Evolutionary conservation across 2,113 vertebrate genomes (phyloP), one percentile per base, ranked within the genome.

Genomic region (Eptesicus fuscus): DNA sequence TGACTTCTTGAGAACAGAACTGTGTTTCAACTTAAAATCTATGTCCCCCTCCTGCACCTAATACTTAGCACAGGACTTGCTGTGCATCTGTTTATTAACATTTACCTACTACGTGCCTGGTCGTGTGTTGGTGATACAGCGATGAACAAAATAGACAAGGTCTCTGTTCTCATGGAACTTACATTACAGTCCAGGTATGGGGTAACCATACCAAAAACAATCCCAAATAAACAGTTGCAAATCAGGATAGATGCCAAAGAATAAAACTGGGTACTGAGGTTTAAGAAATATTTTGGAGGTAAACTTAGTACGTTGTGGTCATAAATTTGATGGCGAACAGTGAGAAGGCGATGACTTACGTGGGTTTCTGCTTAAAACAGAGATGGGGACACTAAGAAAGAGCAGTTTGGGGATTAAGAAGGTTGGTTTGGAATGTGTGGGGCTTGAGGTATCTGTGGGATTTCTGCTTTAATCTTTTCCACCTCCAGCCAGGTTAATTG

Each of bases 221-320:
- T n/a, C 42, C 86, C 69, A 83, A 51, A 83, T 25, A 78, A 89
- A 67, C 32, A 59, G 42, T 59, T 71, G 87, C 90, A 80, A 83
- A 89, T 61, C 37, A 91, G 40, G 71, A 89, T 40, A 84, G 51
- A 90, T 71, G n/a, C 44, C 70, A 88, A 77, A 67, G 77, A 5
- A 61, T 82, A 69, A 80, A n/a, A 67, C 63, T 51, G 40, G 32
- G 22, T 47, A 25, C 32, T 77, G 47, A 65, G 44, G 44, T 42
- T 80, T 69, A 91, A 88, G 65, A 90, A 80, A 40, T 67, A 86
- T 73, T 89, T 89, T 59, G 74, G 40, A 94, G 87, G 22, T 74
- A 92, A 70, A 91, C 59, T 83, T 73, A 69, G 63, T 83, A 44
- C 35, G 20, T 35, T 94, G 84, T 37, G 17, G 42, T 77, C 78